Base-by-base conservation (phyloP, 53 echinoderm and acorn worm genomes). In the Holothuria leucospilota region DNA sequence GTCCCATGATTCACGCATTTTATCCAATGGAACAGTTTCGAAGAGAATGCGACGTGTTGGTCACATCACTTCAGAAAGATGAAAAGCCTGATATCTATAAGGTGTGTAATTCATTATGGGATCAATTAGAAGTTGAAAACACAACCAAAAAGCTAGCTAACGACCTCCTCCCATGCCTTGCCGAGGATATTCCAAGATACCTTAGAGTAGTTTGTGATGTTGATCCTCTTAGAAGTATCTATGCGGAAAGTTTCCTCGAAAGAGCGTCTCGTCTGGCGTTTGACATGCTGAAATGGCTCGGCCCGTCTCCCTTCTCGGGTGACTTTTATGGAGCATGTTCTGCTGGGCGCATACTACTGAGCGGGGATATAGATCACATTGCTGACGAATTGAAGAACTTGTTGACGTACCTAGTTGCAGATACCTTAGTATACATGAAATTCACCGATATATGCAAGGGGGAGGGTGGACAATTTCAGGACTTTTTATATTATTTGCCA, bases 291-390 rank as follows among this genome's bases (percentile, higher is more conserved):
- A 58, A 78, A 7, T 78, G 78, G 78, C 25, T 78, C 1, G 78
- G 78, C 1, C 78, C 78, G 20, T 78, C 78, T 5, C 78, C 78
- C 9, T 78, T 78, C 21, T 78, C 78, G 11, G 9, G 21, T 16
- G 78, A 78, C 29, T 46, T 58, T 13, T 59, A 26, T 27, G 78
- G 78, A 20, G 78, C 23, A 8, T 78, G 78, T 28, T 78, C 78
- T 13, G 78, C 78, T 1, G 24, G 59, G 5, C 25, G 78, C 8
- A 24, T 78, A 6, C 29, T 78, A 3, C 13, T 56, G 2, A 58
- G 27, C 20, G 29, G 51, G 27, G 11, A 25, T 23, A 59, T 78
- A 29, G 58, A 53, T 8, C 25, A 29, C 10, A 59, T 78, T 8
- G 13, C 24, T 56, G 24, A 53, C 24, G 18, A 27, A 29, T 2